Evolutionary conservation across 2,888 invertebrate genomes (phyloP).

Genomic region (Charanyca ferruginea): DNA sequence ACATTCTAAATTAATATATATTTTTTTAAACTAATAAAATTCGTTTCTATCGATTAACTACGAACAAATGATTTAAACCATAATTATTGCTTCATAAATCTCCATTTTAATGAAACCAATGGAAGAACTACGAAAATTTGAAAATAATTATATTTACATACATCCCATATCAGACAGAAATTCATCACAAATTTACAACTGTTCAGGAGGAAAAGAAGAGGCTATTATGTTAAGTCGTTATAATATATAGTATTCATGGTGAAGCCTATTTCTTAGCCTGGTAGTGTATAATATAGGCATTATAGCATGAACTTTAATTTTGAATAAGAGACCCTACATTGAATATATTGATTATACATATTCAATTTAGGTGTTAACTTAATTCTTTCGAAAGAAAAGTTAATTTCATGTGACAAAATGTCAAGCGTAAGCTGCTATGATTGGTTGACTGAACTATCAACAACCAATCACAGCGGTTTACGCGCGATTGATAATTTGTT

Average conservation of each 20-base stretch:
- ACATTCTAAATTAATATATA: slow-evolving; percentile 65
- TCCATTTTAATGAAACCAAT: slow-evolving; percentile 70
- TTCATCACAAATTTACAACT: slow-evolving; percentile 30
- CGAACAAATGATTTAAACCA: slow-evolving; percentile 76
- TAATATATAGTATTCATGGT: too few relatives aligned
- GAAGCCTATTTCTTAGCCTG: too few relatives aligned
- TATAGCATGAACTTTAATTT: not conserved
- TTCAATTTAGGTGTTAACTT: not conserved
- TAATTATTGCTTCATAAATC: slow-evolving; percentile 85
- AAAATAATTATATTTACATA: slow-evolving; percentile 64
- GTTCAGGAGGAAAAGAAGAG: too few relatives aligned
- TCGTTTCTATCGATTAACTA: slow-evolving; percentile 71
- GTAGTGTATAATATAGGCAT: too few relatives aligned
- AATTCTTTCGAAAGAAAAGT: too few relatives aligned
- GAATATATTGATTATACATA: too few relatives aligned
- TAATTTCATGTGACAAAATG: too few relatives aligned
- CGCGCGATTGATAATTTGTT: too few relatives aligned
- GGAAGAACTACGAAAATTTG: slow-evolving; percentile 77
- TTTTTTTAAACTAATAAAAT: slow-evolving; percentile 78
- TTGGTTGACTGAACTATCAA: too few relatives aligned
- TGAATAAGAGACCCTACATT: slow-evolving; percentile 14
- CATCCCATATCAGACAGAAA: slow-evolving; percentile 19
- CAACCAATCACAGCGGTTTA: too few relatives aligned
- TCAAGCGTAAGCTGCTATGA: too few relatives aligned
- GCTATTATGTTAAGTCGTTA: too few relatives aligned